Evolutionary conservation across 2,888 invertebrate genomes (phyloP), one percentile per base, ranked within the genome.

Genomic region (Boloria euphrosyne): DNA sequence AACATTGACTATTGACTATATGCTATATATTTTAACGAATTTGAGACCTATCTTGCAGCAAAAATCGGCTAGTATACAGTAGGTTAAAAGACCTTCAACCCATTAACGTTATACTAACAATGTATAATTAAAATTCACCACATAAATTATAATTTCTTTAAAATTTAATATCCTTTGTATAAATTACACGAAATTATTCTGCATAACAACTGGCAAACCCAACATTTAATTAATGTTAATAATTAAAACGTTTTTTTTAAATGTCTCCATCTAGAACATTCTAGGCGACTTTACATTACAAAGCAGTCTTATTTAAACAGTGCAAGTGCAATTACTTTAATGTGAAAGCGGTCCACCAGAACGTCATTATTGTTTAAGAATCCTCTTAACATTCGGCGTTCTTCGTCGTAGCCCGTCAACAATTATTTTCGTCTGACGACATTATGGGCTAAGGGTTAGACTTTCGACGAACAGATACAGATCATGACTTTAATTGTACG

Each of bases 401-500:
- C 55, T 62, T 52, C 55, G 70, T 65, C 62, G 70, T 68, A 66
- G 66, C 67, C 65, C 63, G 75, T 73, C 77, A 73, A 75, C 78
- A 77, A 81, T 80, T 80, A 85, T 85, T 85, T 82, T 78, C 76
- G 80, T 81, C 82, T 77, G 79, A 76, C 76, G 79, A 79, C 82
- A 76, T 77, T 77, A 76, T 69, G 73, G 77, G 78, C 76, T 77
- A 75, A 75, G 76, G 82, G 84, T 80, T 78, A 78, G 80, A 82
- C 78, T 82, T 89, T 89, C 90, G 78, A 61, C 77, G 89, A 89
- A 90, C 88, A 87, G 91, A 90, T 90, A 90, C 84, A 79, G 82
- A 91, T 90, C 92, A 80, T 80, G 83, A 83, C 78, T 88, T 88
- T 90, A 91, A 91, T 91, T 90, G 90, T 87, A 90, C 82, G 86